Percentiles rank a stretch among this genome's conserved stretches.
These are phyloP conservation scores for Dromas ardeola DNA, from an alignment of 2,113 vertebrate species.

Conservation along the genomic window DNA sequence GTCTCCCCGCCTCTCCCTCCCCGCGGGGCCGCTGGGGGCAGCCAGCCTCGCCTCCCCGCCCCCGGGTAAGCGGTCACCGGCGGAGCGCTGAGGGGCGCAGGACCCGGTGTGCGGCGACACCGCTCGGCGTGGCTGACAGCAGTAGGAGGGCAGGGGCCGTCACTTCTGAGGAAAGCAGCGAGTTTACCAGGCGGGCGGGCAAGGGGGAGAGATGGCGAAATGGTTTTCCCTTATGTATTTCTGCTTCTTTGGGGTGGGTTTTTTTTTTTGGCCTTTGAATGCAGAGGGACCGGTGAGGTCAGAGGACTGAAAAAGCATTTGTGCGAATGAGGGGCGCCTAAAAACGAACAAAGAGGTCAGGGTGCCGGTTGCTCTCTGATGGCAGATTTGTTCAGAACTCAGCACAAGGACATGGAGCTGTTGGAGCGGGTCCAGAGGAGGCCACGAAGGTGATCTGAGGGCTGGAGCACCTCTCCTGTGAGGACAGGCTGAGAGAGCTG, in stretches of 20 bases:
- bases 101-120: rapidly evolving
- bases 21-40: neutral
- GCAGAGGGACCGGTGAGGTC: rapidly evolving
- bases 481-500: neutral
- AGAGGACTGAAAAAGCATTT: rapidly evolving
- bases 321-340: neutral
- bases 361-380: too few species aligned
- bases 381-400: too few species aligned
- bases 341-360: too few species aligned
- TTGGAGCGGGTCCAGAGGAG: neutral
- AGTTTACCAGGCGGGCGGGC: rapidly evolving
- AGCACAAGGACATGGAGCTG: too few species aligned
- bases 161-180: rapidly evolving
- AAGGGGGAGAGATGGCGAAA: rapidly evolving
- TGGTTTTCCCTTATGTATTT: rapidly evolving
- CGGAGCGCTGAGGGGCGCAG: neutral
- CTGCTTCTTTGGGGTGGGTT: too few species aligned
- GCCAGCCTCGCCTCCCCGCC: neutral
- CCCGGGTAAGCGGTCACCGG: rapidly evolving
- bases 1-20: too few species aligned
- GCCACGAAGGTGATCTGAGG: neutral
- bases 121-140: neutral
- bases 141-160: too few species aligned
- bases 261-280: too few species aligned
- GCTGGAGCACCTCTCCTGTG: neutral